Percentiles rank a stretch among this genome's conserved stretches.
Conservation (phyloP, 2,888 invertebrate genomes). For the Leuctra nigra region DNA sequence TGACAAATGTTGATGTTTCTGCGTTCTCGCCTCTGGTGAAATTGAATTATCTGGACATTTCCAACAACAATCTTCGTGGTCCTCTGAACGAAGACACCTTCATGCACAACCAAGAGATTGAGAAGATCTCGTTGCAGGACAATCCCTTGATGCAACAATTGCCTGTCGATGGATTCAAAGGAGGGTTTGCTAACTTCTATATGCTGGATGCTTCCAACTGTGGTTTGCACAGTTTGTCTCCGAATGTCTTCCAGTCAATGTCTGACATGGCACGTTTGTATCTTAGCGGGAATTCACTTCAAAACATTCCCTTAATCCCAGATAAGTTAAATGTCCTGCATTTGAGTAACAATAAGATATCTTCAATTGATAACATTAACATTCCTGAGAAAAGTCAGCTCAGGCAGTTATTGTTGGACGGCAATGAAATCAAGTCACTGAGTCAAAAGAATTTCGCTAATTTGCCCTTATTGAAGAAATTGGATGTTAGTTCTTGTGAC, state of each 20-base stretch:
- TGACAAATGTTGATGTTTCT: conserved; percentile 60
- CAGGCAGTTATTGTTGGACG: not conserved
- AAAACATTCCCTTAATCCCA: not conserved
- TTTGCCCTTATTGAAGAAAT: not conserved
- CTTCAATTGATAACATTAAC: not conserved
- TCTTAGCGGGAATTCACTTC: not conserved
- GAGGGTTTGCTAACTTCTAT: conserved; percentile 52
- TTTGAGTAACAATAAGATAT: not conserved
- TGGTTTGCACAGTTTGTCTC: conserved; percentile 42
- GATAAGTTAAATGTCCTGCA: not conserved
- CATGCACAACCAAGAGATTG: conserved; percentile 59
- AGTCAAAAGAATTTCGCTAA: not conserved
- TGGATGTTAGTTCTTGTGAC: not conserved
- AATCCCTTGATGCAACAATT: conserved; percentile 10
- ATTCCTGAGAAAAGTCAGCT: not conserved
- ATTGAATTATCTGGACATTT: conserved; percentile 64
- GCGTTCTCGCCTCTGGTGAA: conserved; percentile 60
- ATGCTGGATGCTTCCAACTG: conserved; percentile 69
- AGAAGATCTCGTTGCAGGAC: conserved; percentile 49
- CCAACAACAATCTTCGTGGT: conserved; percentile 60
- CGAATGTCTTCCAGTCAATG: not conserved
- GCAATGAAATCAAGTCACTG: not conserved
- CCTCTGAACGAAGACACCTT: conserved; percentile 62
- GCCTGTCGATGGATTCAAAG: conserved; percentile 28
- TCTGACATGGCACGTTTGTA: not conserved